Conservation (phyloP, 2,888 invertebrate species). For the Phalangium opilio region DNA sequence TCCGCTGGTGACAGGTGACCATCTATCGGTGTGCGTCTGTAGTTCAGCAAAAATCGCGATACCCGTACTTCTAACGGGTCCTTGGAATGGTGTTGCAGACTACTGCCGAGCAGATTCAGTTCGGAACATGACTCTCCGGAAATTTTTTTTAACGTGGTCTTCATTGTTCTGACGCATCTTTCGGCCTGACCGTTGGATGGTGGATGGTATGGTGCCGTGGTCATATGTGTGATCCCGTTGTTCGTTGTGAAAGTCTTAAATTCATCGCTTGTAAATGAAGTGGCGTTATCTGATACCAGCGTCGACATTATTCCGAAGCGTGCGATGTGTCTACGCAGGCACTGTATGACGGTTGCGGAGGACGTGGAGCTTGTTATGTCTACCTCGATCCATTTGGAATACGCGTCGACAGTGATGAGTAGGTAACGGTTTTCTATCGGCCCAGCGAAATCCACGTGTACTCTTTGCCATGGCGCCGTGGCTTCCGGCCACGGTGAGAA, state of each 20-base stretch:
- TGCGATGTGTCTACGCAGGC: constrained; percentile 20
- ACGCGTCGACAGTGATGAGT: constrained; percentile 30
- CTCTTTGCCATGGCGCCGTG: constrained; percentile 26
- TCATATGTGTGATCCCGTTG: too few relatives aligned
- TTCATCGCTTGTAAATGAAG: constrained; percentile 22
- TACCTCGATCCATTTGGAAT: constrained; percentile 33
- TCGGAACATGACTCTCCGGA: too few relatives aligned
- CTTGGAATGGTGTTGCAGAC: too few relatives aligned
- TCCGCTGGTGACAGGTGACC: too few relatives aligned
- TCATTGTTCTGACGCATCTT: neutral
- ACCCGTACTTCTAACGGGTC: too few relatives aligned
- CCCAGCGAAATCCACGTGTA: constrained; percentile 35
- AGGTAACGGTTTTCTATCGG: constrained; percentile 25
- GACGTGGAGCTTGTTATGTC: constrained; percentile 13
- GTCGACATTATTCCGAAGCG: constrained; percentile 21
- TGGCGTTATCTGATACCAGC: constrained; percentile 27
- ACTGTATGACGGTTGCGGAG: constrained; percentile 15
- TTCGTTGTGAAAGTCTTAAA: constrained; percentile 18
- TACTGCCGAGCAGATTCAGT: too few relatives aligned
- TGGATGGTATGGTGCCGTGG: constrained; percentile 23
- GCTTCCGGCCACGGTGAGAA: constrained; percentile 11
- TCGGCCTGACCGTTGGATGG: constrained; percentile 23
- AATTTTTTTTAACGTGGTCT: too few relatives aligned
- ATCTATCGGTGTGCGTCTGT: too few relatives aligned
- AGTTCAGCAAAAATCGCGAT: too few relatives aligned